A percentile compares a stretch with the other conserved stretches of the same genome.
Conservation (phyloP, 1,140 invertebrate genomes). For the Augochlora pura region DNA sequence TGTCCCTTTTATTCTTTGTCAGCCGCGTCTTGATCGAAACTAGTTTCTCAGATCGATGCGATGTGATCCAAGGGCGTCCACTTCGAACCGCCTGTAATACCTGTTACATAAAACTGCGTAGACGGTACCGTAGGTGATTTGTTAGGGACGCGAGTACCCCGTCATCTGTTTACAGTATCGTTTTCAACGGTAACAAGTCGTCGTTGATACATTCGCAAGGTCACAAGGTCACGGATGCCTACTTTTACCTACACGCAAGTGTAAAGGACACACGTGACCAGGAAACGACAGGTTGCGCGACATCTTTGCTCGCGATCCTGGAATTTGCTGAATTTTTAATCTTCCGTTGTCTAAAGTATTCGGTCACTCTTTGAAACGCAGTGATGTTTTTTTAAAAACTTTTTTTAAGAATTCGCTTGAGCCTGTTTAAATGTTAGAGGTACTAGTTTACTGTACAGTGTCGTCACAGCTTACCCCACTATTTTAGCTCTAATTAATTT, state of each 20-base stretch:
- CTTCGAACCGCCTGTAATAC: constrained; percentile 53
- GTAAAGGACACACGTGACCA: background rate
- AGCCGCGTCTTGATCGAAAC: constrained; percentile 57
- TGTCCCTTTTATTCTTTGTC: constrained; percentile 36
- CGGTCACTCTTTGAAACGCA: too few relatives aligned
- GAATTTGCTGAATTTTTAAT: background rate
- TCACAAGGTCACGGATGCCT: constrained; percentile 47
- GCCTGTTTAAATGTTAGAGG: too few relatives aligned
- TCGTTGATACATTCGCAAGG: constrained; percentile 24
- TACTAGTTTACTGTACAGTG: too few relatives aligned
- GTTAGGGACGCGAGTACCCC: background rate
- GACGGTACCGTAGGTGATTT: constrained; percentile 34
- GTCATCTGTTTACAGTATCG: constrained; percentile 40
- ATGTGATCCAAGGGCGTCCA: constrained; percentile 68
- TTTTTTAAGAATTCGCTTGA: too few relatives aligned
- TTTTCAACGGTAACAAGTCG: constrained; percentile 3
- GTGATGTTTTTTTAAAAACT: too few relatives aligned
- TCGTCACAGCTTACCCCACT: too few relatives aligned
- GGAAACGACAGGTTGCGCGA: background rate
- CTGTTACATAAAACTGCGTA: constrained; percentile 58
- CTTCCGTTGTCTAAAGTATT: too few relatives aligned
- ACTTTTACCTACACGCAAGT: background rate
- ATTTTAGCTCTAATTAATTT: too few relatives aligned
- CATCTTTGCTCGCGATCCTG: background rate
- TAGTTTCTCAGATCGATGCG: constrained; percentile 54